Percentiles rank a stretch among this genome's conserved stretches.
These are phyloP conservation scores for Hemiprocne comata DNA, from an alignment of 2,113 vertebrate species.

Conservation along the genomic window DNA sequence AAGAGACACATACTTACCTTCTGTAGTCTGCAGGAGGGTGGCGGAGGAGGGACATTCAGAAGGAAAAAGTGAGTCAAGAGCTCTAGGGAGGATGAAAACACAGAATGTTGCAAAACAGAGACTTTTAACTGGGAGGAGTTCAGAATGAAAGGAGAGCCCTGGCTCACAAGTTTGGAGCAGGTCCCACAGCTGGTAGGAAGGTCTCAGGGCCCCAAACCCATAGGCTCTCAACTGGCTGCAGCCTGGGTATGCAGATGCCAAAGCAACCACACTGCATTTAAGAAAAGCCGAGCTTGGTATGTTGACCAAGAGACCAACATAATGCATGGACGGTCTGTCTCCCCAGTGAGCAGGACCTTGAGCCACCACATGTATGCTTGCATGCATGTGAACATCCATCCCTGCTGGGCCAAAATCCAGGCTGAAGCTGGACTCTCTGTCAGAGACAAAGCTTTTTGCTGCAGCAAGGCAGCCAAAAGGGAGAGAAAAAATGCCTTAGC, in stretches of 20 bases:
- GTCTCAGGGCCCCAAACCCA: not conserved
- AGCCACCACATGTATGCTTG: accelerated
- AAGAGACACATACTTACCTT: not conserved
- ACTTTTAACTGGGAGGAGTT: not conserved
- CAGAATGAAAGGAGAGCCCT: not conserved
- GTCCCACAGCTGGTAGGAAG: not conserved
- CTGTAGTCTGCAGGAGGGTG: not conserved
- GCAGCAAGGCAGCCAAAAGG: not conserved
- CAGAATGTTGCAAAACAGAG: not conserved
- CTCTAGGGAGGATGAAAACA: not conserved
- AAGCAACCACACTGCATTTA: not conserved
- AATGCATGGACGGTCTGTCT: not conserved
- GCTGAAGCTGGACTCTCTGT: not conserved
- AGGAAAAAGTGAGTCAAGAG: not conserved
- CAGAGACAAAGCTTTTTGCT: not conserved
- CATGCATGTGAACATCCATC: not conserved
- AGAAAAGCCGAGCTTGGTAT: not conserved
- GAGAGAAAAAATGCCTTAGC: not conserved
- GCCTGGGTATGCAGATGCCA: accelerated
- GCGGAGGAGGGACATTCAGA: not conserved
- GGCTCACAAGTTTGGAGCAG: not conserved
- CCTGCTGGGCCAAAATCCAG: not conserved
- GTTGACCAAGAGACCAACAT: not conserved
- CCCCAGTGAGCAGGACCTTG: not conserved
- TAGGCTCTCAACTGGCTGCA: not conserved